phyloP scores from a whole-genome alignment of 2,797 vertebrate species.

The Pristis pectinata region DNA sequence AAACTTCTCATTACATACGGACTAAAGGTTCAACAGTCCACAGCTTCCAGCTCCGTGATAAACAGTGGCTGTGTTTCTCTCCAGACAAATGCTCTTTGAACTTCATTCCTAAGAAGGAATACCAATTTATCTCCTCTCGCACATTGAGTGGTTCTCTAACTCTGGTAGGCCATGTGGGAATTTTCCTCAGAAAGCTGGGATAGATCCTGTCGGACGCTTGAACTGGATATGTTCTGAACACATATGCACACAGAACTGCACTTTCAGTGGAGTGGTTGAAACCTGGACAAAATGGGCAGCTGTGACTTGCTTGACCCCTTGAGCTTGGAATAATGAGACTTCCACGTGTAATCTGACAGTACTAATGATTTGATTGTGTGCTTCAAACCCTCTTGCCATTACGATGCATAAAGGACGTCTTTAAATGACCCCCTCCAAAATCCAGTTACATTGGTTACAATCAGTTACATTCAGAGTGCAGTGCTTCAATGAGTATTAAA shows the following conservation, averaged over 20 bases:
- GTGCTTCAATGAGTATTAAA: not conserved
- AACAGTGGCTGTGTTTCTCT: not conserved
- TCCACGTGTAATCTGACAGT: not conserved
- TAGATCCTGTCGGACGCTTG: not conserved
- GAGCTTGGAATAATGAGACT: not conserved
- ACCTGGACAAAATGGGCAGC: not conserved
- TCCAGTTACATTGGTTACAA: not conserved
- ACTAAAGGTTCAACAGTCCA: not conserved
- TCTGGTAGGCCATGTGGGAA: not conserved
- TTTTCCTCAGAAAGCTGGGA: not conserved
- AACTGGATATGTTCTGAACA: not conserved
- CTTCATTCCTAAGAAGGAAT: too few relatives aligned
- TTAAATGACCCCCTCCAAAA: not conserved
- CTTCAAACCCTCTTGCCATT: not conserved
- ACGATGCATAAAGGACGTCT: not conserved
- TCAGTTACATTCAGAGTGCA: slow-evolving; percentile 15
- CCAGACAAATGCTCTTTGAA: not conserved
- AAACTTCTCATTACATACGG: not conserved
- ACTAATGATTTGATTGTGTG: too few relatives aligned
- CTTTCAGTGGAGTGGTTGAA: not conserved
- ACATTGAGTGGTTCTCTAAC: not conserved
- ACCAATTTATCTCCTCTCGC: not conserved
- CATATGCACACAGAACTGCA: not conserved
- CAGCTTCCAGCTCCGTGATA: not conserved
- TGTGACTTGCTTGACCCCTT: not conserved